These are phyloP conservation scores for Malacoctenus gilli DNA, from an alignment of 2,797 vertebrate genomes.

Conservation along the genomic window DNA sequence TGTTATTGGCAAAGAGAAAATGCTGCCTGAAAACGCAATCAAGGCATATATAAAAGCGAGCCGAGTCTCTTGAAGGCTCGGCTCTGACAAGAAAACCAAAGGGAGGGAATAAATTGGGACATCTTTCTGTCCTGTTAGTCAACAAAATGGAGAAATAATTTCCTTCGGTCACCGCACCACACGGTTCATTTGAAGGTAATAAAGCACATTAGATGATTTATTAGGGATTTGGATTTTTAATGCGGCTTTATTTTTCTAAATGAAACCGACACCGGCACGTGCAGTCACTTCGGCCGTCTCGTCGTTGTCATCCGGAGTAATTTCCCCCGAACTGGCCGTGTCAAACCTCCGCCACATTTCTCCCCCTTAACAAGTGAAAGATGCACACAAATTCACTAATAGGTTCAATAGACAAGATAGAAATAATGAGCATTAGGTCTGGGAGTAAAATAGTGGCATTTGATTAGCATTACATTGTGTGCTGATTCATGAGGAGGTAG, in stretches of 20 bases:
- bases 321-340: conserved; percentile 16
- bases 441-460: conserved; percentile 65
- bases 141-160: conserved; percentile 25
- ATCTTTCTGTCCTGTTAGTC: conserved; percentile 47
- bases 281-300: conserved; percentile 13
- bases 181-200: conserved; percentile 28
- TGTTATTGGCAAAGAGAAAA: conserved; percentile 49
- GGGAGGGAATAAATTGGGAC: conserved; percentile 57
- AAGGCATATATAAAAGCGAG: conserved; percentile 65
- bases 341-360: conserved; percentile 30
- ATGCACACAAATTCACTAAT: conserved; percentile 37
- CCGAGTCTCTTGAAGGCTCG: conserved; percentile 60
- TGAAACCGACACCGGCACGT: not conserved
- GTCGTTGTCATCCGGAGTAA: conserved; percentile 24
- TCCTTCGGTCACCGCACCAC: conserved; percentile 7
- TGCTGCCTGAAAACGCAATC: conserved; percentile 71
- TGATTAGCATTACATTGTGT: conserved; percentile 72
- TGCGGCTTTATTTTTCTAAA: conserved; percentile 13
- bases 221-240: conserved; percentile 21
- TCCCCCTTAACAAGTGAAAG: conserved; percentile 44
- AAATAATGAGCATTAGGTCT: conserved; percentile 68
- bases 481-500: conserved; percentile 75
- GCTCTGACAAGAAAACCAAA: conserved; percentile 59
- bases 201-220: conserved; percentile 21
- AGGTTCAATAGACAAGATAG: conserved; percentile 42